These are phyloP conservation scores for Xestobium rufovillosum DNA, from an alignment of 2,888 invertebrate genomes.

Conservation along the genomic window DNA sequence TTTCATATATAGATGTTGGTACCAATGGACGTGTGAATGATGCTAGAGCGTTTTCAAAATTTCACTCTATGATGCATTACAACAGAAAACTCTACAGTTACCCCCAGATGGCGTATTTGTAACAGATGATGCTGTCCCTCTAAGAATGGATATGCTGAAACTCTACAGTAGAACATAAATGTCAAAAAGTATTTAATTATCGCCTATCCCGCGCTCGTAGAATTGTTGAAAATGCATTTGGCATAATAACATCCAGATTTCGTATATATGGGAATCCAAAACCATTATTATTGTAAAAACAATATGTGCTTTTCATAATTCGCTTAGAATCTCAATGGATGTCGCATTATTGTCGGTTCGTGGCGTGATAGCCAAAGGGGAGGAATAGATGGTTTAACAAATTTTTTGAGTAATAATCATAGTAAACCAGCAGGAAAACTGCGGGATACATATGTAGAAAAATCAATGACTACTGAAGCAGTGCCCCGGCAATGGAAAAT, in stretches of 20 bases:
- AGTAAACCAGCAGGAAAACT: no score
- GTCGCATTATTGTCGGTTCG: no score
- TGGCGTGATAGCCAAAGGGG: no score
- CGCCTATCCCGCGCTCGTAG: slow-evolving; percentile 23
- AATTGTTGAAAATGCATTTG: slow-evolving; percentile 24
- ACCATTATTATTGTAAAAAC: slow-evolving; percentile 19
- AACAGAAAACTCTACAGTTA: background rate
- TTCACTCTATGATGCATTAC: background rate
- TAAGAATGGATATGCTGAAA: slow-evolving; percentile 18
- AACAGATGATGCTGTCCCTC: slow-evolving; percentile 25
- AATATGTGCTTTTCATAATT: slow-evolving; percentile 26
- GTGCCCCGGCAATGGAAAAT: slow-evolving; percentile 25
- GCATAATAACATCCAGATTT: slow-evolving; percentile 23
- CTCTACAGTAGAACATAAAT: slow-evolving; percentile 16
- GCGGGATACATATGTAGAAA: slow-evolving; percentile 22
- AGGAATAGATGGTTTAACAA: no score
- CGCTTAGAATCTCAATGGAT: no score
- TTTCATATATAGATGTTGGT: no score
- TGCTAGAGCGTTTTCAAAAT: slow-evolving; percentile 3
- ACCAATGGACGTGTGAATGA: no score
- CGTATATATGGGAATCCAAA: slow-evolving; percentile 15
- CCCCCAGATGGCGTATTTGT: no score
- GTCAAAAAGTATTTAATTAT: slow-evolving; percentile 25
- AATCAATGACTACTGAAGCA: slow-evolving; percentile 20
- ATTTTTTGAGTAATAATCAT: no score